A percentile compares a stretch with the other conserved stretches of the same genome.
These are phyloP conservation scores for Escarpia spicata DNA, from an alignment of 2,888 invertebrate genomes.

Conservation along the genomic window DNA sequence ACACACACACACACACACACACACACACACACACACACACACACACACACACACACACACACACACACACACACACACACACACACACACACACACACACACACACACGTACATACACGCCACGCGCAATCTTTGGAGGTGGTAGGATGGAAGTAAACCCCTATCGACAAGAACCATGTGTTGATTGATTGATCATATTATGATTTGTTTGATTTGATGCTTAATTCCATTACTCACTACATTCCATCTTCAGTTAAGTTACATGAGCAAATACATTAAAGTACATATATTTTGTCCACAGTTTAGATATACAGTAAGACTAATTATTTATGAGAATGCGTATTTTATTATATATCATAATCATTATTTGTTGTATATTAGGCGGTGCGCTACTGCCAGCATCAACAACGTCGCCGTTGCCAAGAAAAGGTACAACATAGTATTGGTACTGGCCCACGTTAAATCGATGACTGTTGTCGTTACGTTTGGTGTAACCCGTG, in stretches of 20 bases:
- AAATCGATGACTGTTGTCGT: constrained; percentile 5
- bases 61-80: no score
- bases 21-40: no score
- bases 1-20: no score
- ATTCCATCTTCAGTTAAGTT: background rate
- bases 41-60: no score
- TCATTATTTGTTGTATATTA: background rate
- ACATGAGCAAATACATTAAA: background rate
- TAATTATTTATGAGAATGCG: background rate
- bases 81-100: no score
- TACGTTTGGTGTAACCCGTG: background rate
- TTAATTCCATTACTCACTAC: background rate
- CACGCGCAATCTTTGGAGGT: no score
- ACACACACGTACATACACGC: no score
- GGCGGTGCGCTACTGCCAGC: background rate
- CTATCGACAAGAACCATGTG: background rate
- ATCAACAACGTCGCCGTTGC: background rate
- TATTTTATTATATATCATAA: background rate
- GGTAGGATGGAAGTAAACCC: background rate
- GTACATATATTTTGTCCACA: background rate
- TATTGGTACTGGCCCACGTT: background rate
- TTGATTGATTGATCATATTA: background rate
- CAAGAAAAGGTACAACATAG: background rate
- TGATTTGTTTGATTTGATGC: background rate
- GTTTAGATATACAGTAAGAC: background rate